Evolutionary conservation across 2,888 invertebrate species (phyloP), one percentile per base, ranked within the genome.

Genomic region (Cordilura impudica): DNA sequence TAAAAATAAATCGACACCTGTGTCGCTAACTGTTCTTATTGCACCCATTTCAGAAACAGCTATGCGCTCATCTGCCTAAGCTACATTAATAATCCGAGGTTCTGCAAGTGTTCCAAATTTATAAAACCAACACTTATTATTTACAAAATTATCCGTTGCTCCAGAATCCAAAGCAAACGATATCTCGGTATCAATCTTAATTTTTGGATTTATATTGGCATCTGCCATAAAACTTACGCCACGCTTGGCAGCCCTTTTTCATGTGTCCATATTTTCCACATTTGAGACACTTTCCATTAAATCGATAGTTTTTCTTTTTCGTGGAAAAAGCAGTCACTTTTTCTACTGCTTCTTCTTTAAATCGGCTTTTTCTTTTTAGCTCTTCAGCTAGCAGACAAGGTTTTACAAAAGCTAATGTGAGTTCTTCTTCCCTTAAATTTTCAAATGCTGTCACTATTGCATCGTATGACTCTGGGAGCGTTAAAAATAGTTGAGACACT

Each of bases 231-330:
- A 61, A 45, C 26, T 43, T 8, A 23, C 45, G 2, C 26, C 26
- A 7, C 14, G 23, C 43, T 21, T 61, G 18, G n/a, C 71, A 71
- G 43, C 61, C 60, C 43, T 61, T 61, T 16, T 60, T 51, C 61
- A 61, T 71, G 23, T 71, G 71, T 6, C 54, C 61, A 49, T 6
- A 71, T 49, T 71, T 71, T 23, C 53, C 54, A 39, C 54, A 61
- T 23, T 61, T 61, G 6, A 43, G 54, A 26, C 54, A 71, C 53
- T 53, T 71, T 23, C 60, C 70, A 60, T 60, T 60, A 16, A 70
- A 60, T 49, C 31, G 14, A 12, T 1, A 3, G 21, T 58, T 18
- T 23, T 8, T 4, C 16, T 51, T 53, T 35, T 51, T 60, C 21
- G 10, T 70, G 18, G 56, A 29, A 35, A 60, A 70, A 1, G 70